phyloP scores from a whole-genome alignment of 2,113 vertebrate genomes.

The Mobula birostris region DNA sequence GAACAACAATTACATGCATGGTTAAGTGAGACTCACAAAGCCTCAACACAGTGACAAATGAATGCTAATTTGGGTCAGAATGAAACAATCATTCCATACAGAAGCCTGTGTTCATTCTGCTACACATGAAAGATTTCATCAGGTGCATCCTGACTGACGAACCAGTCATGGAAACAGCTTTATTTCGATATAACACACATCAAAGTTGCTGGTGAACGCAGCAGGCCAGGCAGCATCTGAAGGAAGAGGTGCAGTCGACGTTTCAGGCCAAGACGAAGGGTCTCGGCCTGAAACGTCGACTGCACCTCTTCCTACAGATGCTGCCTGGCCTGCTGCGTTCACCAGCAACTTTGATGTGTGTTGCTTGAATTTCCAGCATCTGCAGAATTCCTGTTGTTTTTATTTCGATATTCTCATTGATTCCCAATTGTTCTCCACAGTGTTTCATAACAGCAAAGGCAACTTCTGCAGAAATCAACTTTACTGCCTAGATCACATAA shows the following conservation, averaged over 20 bases:
- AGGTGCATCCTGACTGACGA: not conserved
- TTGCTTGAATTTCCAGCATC: too few species aligned
- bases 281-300: too few species aligned
- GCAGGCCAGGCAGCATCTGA: too few species aligned
- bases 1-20: not conserved
- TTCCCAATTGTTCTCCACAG: not conserved
- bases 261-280: too few species aligned
- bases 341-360: too few species aligned
- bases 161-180: not conserved
- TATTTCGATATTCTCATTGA: not conserved
- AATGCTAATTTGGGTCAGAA: conserved; percentile 20
- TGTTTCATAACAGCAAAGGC: not conserved
- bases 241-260: too few species aligned
- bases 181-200: not conserved
- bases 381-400: too few species aligned
- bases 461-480: too few species aligned
- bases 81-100: not conserved
- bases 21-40: not conserved
- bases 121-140: not conserved
- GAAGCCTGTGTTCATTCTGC: not conserved
- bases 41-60: not conserved
- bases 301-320: too few species aligned
- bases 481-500: not conserved
- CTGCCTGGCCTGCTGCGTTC: too few species aligned
- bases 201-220: too few species aligned